phyloP scores from a whole-genome alignment of 1,140 invertebrate genomes.

The Temnothorax longispinosus region DNA sequence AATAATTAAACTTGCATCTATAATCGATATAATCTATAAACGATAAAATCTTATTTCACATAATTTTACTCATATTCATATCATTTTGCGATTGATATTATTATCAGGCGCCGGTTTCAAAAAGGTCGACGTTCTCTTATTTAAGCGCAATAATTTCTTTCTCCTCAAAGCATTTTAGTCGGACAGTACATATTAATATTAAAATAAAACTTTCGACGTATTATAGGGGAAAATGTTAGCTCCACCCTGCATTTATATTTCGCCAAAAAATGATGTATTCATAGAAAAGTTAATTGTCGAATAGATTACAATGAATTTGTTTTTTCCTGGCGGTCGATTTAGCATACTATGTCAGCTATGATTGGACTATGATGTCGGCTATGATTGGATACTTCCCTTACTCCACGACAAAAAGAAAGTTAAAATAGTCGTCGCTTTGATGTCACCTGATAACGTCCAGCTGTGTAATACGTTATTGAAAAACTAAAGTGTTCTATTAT shows the following conservation, averaged over 20 bases:
- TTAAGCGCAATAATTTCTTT: neutral
- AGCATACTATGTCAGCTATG: neutral
- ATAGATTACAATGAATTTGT: neutral
- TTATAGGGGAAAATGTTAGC: neutral
- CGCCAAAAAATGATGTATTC: neutral
- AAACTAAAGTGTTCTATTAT: constrained; percentile 37
- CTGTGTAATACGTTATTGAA: constrained; percentile 4
- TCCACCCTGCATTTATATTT: neutral
- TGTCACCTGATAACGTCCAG: constrained; percentile 7
- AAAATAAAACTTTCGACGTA: neutral
- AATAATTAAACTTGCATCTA: neutral
- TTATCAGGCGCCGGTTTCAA: neutral
- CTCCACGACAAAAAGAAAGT: neutral
- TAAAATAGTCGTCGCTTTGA: neutral
- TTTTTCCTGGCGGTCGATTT: neutral
- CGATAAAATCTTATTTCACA: neutral
- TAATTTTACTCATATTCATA: neutral
- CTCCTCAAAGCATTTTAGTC: neutral
- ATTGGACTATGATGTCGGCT: neutral
- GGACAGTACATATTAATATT: neutral
- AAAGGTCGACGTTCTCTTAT: neutral
- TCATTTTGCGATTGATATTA: neutral
- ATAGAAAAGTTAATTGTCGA: neutral
- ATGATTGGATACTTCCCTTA: constrained; percentile 16
- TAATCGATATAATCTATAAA: neutral